Conservation (phyloP, 1,140 invertebrate genomes). For the Hycleus phaleratus region DNA sequence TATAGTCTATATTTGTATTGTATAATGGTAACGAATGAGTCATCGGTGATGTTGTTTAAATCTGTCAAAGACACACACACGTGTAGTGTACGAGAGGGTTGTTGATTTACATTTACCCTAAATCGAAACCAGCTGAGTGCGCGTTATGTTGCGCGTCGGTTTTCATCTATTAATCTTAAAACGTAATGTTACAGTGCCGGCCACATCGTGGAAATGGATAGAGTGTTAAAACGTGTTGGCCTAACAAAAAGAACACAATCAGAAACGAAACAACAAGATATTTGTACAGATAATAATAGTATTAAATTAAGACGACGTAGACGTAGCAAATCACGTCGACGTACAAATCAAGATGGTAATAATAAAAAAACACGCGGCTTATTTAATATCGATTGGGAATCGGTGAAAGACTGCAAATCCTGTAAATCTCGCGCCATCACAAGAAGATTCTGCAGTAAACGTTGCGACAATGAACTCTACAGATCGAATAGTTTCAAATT, state of each 20-base stretch:
- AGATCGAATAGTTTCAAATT: slow-evolving; percentile 79
- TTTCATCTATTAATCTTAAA: not conserved
- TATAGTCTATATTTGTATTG: too few relatives aligned
- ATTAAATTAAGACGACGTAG: slow-evolving; percentile 24
- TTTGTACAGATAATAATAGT: slow-evolving; percentile 13
- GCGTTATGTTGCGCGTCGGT: slow-evolving; percentile 22
- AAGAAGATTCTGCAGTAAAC: slow-evolving; percentile 57
- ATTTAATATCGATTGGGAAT: slow-evolving; percentile 42
- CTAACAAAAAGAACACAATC: slow-evolving; percentile 36
- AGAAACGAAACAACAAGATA: slow-evolving; percentile 18
- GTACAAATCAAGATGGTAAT: slow-evolving; percentile 23
- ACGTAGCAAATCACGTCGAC: slow-evolving; percentile 33
- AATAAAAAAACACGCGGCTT: slow-evolving; percentile 36
- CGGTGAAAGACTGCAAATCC: slow-evolving; percentile 39
- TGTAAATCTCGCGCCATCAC: slow-evolving; percentile 44
- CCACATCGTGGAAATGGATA: slow-evolving; percentile 36
- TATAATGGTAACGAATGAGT: not conserved
- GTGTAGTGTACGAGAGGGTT: slow-evolving; percentile 5
- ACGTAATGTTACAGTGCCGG: slow-evolving; percentile 18
- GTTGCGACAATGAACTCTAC: slow-evolving; percentile 72
- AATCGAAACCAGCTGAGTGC: slow-evolving; percentile 37
- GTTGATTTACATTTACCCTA: slow-evolving; percentile 26
- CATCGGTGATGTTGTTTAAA: slow-evolving; percentile 4
- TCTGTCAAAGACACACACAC: slow-evolving; percentile 6
- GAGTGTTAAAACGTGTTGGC: slow-evolving; percentile 39